phyloP scores from a whole-genome alignment of 2,888 invertebrate species.

The Mimachlamys varia region DNA sequence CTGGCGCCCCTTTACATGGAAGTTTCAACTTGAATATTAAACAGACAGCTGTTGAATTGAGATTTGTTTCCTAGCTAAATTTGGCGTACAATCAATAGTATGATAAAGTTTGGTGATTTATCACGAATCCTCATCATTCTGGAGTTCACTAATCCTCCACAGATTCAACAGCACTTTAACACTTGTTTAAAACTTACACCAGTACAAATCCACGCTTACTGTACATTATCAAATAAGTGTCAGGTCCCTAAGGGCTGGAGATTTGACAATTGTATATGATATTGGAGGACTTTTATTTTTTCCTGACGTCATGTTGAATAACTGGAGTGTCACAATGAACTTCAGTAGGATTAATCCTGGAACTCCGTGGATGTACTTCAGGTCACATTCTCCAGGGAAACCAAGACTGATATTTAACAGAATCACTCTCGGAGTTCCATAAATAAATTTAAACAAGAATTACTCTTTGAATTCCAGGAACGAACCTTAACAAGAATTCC shows the following conservation, averaged over 20 bases:
- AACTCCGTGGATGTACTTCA: too few species aligned
- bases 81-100: conserved; percentile 2
- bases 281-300: not conserved
- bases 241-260: not conserved
- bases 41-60: conserved; percentile 31
- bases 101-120: conserved; percentile 32
- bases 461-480: too few species aligned
- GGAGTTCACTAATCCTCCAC: not conserved
- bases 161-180: not conserved
- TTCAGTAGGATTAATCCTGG: too few species aligned
- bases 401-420: too few species aligned
- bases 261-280: not conserved
- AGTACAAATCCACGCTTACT: not conserved
- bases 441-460: too few species aligned
- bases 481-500: too few species aligned
- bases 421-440: too few species aligned
- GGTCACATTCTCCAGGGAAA: too few species aligned
- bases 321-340: not conserved
- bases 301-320: not conserved
- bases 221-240: not conserved
- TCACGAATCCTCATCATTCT: not conserved
- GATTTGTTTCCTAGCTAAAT: conserved; percentile 13
- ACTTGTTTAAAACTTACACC: not conserved
- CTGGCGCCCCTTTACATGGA: not conserved
- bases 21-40: conserved; percentile 31